A percentile compares a stretch with the other conserved stretches of the same genome.
Evolutionary conservation across 2,797 vertebrate genomes (phyloP).

Genomic region (Lagodon rhomboides): DNA sequence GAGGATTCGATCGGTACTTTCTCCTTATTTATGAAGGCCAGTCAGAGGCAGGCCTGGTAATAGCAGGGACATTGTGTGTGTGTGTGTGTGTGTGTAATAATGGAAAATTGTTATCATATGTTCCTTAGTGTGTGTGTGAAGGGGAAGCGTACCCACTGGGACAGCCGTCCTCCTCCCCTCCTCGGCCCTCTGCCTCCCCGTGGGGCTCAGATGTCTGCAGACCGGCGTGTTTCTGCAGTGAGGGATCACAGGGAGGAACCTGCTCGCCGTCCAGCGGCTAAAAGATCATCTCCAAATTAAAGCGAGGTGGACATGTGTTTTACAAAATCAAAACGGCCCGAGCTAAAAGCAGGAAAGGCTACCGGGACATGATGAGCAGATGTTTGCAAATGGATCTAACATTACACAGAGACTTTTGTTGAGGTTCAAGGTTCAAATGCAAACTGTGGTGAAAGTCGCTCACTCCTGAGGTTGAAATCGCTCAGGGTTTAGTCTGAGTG

Average conservation of each 20-base stretch:
- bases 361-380: conserved; percentile 28
- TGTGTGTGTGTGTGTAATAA: conserved; percentile 50
- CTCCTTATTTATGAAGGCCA: conserved; percentile 27
- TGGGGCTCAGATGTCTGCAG: conserved; percentile 49
- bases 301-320: conserved; percentile 27
- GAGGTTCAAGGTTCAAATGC: conserved; percentile 39
- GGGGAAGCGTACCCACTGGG: too few relatives aligned
- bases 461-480: conserved; percentile 11
- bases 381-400: conserved; percentile 29
- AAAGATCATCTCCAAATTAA: conserved; percentile 38
- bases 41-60: conserved; percentile 37
- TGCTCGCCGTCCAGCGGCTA: conserved; percentile 45
- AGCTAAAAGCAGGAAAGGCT: conserved; percentile 13
- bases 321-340: conserved; percentile 13
- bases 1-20: conserved; percentile 51
- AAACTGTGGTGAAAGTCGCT: conserved; percentile 10
- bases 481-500: conserved; percentile 15
- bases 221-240: conserved; percentile 30
- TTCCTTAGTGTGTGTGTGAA: conserved; percentile 58
- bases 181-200: conserved; percentile 11
- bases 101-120: conserved; percentile 76
- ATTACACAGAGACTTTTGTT: conserved; percentile 38
- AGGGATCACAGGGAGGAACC: conserved; percentile 51
- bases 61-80: conserved; percentile 24
- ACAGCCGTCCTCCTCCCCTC: not conserved